Evolutionary conservation across 2,113 vertebrate genomes (phyloP).

Genomic region (Galeopterus variegatus): DNA sequence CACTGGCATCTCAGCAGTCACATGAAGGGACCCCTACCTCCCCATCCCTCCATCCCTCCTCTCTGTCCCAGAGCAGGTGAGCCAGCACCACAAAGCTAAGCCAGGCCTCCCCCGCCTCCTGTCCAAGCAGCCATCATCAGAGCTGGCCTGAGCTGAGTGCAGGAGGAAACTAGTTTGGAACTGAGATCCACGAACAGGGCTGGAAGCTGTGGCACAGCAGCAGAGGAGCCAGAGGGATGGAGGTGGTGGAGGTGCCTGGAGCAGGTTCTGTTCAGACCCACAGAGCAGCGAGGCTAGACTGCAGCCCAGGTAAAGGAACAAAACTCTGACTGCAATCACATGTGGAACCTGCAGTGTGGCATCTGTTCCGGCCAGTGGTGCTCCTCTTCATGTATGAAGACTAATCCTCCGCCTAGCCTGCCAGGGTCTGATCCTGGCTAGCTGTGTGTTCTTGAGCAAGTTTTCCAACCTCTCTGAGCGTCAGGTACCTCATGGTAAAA

Average conservation of each 20-base stretch:
- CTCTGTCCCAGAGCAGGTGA: background rate
- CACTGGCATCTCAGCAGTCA: background rate
- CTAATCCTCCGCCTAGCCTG: background rate
- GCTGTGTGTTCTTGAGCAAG: background rate
- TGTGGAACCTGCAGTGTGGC: background rate
- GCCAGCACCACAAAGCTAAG: background rate
- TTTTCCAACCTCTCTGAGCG: background rate
- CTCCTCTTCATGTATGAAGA: background rate
- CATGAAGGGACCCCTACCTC: background rate
- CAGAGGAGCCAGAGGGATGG: background rate
- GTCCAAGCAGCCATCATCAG: background rate
- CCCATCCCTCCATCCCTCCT: background rate
- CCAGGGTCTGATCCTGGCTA: background rate
- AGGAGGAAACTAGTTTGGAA: background rate
- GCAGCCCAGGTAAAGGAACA: background rate
- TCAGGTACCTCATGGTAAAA: background rate
- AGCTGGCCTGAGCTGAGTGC: background rate
- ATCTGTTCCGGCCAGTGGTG: background rate
- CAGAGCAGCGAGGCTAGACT: background rate
- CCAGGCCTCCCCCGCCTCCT: background rate
- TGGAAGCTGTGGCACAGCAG: background rate
- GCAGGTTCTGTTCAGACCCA: background rate
- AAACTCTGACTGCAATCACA: background rate
- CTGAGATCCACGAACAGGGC: background rate
- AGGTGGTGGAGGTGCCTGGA: too few species aligned